These are phyloP conservation scores for Bursaphelenchus okinawaensis DNA, from an alignment of 2,888 invertebrate species.

Conservation along the genomic window DNA sequence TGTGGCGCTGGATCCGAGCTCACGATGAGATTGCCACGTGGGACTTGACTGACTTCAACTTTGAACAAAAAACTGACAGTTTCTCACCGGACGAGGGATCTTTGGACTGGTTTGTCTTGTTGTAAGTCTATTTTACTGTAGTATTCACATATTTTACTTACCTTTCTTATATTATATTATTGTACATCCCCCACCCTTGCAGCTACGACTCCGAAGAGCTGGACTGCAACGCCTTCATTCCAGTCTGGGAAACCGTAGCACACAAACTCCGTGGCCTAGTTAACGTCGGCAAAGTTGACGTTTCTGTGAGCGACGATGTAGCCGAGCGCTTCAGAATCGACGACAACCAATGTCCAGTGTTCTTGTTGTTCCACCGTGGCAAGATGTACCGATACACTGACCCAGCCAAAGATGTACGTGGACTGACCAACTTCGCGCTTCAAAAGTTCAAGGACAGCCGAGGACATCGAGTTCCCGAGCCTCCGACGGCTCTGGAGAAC, in stretches of 20 bases:
- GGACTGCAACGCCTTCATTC: conserved; percentile 53
- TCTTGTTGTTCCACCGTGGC: conserved; percentile 56
- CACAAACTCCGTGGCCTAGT: conserved; percentile 57
- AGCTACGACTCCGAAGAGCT: conserved; percentile 56
- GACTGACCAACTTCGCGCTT: conserved; percentile 54
- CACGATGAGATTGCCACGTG: conserved; percentile 52
- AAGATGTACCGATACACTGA: conserved; percentile 58
- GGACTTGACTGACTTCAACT: conserved; percentile 56
- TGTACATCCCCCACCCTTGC: conserved; percentile 6
- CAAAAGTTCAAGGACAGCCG: conserved; percentile 54
- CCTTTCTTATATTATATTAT: no score
- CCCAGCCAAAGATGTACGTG: conserved; percentile 51
- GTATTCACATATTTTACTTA: conserved; percentile 48
- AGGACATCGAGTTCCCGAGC: conserved; percentile 55
- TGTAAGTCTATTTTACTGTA: conserved; percentile 42
- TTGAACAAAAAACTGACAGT: conserved; percentile 49
- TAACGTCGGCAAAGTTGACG: conserved; percentile 56
- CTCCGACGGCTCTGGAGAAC: conserved; percentile 56
- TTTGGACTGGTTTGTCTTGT: conserved; percentile 58
- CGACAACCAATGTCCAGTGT: conserved; percentile 56
- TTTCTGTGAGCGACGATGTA: conserved; percentile 55
- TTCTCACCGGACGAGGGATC: conserved; percentile 53
- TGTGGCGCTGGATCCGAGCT: conserved; percentile 55
- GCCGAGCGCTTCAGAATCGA: conserved; percentile 56
- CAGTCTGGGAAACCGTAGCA: conserved; percentile 57